phyloP scores from a whole-genome alignment of 2,797 vertebrate species.

The Pyrocephalus nanus region DNA sequence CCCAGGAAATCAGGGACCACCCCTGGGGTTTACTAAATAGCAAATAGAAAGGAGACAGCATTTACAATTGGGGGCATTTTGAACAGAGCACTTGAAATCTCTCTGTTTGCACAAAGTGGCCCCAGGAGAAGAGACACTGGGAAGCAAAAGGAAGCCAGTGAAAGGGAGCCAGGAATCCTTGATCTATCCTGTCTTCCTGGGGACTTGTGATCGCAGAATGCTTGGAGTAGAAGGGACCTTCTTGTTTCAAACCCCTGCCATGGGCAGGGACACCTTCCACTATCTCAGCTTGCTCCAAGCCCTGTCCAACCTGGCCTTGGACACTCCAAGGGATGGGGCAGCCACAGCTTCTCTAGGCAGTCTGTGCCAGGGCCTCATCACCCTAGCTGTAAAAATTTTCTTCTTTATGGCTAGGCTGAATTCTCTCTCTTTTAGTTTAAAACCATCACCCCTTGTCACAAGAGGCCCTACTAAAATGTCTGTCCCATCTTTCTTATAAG shows the following conservation, averaged over 20 bases:
- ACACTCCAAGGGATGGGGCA: fast-evolving
- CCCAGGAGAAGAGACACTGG: not conserved
- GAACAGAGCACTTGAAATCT: not conserved
- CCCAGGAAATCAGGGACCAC: not conserved
- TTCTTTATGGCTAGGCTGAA: not conserved
- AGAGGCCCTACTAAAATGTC: not conserved
- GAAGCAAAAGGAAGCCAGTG: not conserved
- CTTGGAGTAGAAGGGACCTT: not conserved
- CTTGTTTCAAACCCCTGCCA: not conserved
- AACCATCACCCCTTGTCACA: not conserved
- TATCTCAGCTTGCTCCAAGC: fast-evolving
- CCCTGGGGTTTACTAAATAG: not conserved
- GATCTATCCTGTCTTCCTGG: not conserved
- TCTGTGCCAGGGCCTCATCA: fast-evolving
- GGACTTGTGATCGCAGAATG: fast-evolving
- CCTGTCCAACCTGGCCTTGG: fast-evolving
- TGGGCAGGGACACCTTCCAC: not conserved
- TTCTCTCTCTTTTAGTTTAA: not conserved
- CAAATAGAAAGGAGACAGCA: not conserved
- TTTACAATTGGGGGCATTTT: not conserved
- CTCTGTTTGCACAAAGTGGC: not conserved
- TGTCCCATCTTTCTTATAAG: not conserved
- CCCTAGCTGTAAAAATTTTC: fast-evolving
- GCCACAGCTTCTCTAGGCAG: not conserved
- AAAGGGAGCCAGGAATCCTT: not conserved